These are phyloP conservation scores for Tipula vernalis DNA, from an alignment of 2,888 invertebrate species.

Conservation along the genomic window DNA sequence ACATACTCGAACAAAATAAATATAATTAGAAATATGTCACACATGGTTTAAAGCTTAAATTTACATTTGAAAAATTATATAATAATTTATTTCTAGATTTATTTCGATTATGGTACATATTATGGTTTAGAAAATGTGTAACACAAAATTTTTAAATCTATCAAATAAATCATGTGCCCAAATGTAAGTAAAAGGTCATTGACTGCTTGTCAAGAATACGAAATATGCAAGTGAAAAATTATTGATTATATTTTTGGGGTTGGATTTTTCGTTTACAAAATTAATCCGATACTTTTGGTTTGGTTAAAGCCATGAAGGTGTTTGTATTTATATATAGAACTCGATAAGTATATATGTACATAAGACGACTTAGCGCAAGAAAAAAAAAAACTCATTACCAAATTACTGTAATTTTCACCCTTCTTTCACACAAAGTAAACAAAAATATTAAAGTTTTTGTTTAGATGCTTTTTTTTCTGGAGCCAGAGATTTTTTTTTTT, in stretches of 20 bases:
- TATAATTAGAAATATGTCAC: neutral
- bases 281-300: neutral
- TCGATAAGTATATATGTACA: neutral
- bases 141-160: neutral
- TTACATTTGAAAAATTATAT: neutral
- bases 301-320: neutral
- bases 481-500: neutral
- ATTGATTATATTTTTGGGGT: neutral
- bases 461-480: neutral
- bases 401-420: neutral
- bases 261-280: neutral
- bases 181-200: neutral
- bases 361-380: neutral
- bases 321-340: neutral
- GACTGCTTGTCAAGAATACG: neutral
- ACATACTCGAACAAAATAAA: neutral
- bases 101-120: neutral
- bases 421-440: neutral
- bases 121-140: neutral
- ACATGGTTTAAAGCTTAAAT: neutral
- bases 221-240: neutral
- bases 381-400: neutral
- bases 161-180: neutral
- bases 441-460: neutral
- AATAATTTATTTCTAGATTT: neutral